Evolutionary conservation across 2,797 vertebrate species (phyloP).

Genomic region (Micrastur ruficollis): DNA sequence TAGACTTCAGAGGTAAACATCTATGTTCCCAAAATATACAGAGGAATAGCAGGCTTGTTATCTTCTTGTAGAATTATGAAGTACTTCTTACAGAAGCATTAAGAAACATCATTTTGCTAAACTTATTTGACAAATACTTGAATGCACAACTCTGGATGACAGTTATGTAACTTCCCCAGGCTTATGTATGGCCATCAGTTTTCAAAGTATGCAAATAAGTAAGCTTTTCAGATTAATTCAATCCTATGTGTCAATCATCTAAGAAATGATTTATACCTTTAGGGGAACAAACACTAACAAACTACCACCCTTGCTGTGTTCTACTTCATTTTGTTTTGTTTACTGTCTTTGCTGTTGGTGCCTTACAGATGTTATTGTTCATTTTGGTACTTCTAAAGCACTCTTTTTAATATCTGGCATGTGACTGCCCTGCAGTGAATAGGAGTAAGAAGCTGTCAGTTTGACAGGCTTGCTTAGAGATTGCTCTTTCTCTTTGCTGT

Average conservation of each 20-base stretch:
- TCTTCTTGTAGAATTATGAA: background rate
- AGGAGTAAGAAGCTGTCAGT: constrained; percentile 28
- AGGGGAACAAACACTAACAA: background rate
- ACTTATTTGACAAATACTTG: background rate
- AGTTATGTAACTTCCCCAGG: background rate
- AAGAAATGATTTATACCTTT: background rate
- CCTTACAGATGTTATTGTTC: constrained; percentile 33
- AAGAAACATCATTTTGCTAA: background rate
- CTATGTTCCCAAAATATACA: background rate
- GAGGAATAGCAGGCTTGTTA: background rate
- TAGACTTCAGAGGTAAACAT: background rate
- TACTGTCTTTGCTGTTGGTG: background rate
- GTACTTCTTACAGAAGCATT: background rate
- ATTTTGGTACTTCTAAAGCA: constrained; percentile 29
- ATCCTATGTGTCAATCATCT: background rate
- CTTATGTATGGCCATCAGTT: background rate
- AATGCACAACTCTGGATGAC: background rate
- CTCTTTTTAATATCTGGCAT: constrained; percentile 10
- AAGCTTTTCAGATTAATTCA: background rate
- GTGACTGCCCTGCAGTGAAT: constrained; percentile 33
- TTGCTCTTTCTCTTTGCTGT: constrained; percentile 44
- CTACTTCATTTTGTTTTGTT: constrained; percentile 21
- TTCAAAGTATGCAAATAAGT: constrained; percentile 30
- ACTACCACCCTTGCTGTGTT: background rate
- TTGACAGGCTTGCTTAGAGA: background rate